Percentiles rank a stretch among this genome's conserved stretches.
Evolutionary conservation across 2,113 vertebrate species (phyloP).

Genomic region (Hypocryptadius cinnamomeus): DNA sequence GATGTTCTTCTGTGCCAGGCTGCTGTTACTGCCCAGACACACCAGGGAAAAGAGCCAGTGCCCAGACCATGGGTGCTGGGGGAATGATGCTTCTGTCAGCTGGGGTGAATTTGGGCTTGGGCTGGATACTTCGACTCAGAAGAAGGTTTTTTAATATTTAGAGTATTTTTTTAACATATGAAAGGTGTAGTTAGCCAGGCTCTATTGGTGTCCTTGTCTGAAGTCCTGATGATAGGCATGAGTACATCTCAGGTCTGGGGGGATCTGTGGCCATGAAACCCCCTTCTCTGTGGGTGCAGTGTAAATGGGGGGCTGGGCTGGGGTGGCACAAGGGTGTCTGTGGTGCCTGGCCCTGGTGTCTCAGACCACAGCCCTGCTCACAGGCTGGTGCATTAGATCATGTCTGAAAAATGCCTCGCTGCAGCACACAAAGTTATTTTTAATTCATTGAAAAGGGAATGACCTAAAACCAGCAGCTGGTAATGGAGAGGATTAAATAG

Average conservation of each 20-base stretch:
- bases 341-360: neutral
- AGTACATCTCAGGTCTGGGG: neutral
- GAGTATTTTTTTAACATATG: neutral
- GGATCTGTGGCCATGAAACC: neutral
- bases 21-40: neutral
- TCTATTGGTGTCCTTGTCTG: neutral
- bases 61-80: rapidly evolving
- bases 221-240: neutral
- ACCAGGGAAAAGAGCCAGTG: neutral
- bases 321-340: neutral
- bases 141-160: neutral
- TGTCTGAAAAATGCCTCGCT: slow-evolving; percentile 17
- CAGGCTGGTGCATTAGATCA: slow-evolving; percentile 7
- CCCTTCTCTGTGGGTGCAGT: neutral
- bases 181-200: neutral
- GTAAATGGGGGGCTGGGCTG: rapidly evolving
- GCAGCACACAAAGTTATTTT: slow-evolving; percentile 21
- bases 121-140: neutral
- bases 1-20: neutral
- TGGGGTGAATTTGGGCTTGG: neutral
- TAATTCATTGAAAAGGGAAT: slow-evolving; percentile 55
- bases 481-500: slow-evolving; percentile 51
- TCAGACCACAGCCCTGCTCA: neutral
- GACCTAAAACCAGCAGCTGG: slow-evolving; percentile 55
- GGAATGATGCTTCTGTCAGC: neutral